Base-by-base conservation (phyloP, 2,113 vertebrate genomes). In the Ptyas mucosa region DNA sequence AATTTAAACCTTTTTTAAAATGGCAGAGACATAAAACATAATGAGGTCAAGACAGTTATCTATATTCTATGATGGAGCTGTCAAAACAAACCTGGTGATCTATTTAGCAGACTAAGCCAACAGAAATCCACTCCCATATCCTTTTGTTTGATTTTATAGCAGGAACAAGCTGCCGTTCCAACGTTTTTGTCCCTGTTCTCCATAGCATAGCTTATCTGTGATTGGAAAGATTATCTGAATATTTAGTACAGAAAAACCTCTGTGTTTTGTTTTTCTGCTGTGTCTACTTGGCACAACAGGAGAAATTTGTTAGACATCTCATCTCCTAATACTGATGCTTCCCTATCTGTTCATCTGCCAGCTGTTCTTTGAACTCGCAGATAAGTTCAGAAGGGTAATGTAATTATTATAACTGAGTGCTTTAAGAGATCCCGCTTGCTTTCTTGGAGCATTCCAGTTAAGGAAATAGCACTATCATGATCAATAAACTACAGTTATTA, bases 371-470 rank as follows among this genome's bases (percentile, higher is more conserved):
- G 34, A 54, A 24, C 34, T 46, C 51, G 14, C 21, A 53, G 23
- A 10, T 51, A 92, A 18, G 75, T 86, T 90, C 88, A 93, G 26
- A 86, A 93, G 81, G 49, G 81, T 90, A 93, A 90, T 90, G 86
- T 46, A 93, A 81, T 61, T 57, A 90, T 90, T 90, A 87, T 43
- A 93, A 87, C 46, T 87, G 88, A 87, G 15, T 86, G 81, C 49
- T 86, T 90, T 43, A 93, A 64, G 55, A 29, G 81, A 43, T 57
- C 29, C 61, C 89, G 29, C 23, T 89, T 52, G 55, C 46, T 93
- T 64, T 89, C 92, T 87, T 90, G 49, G 87, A 58, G 86, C 81
- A 87, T 93, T 90, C 89, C 92, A 90, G 61, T 93, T 90, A 90
- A 87, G 57, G 43, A 86, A 52, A 24, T 39, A 85, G n/a, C 15